Evolutionary conservation across 1,140 invertebrate genomes (phyloP), one percentile per base, ranked within the genome.

Genomic region (Dufourea novaeangliae): DNA sequence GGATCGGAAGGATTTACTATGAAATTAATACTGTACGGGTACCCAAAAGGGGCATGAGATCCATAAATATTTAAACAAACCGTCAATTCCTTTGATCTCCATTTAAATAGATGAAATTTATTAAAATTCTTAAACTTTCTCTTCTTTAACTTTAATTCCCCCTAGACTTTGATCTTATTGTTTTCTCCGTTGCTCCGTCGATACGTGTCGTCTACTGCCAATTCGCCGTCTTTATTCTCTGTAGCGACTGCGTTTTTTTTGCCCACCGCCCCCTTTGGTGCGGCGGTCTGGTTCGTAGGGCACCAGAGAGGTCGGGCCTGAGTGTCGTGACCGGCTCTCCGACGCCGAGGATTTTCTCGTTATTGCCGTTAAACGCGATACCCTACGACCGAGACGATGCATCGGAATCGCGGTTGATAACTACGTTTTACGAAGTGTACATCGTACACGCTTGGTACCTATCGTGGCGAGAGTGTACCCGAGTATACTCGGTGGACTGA

Each of bases 341-440:
- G 44, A 22, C 62, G 54, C 54, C 46, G 62, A 44, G 41, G 79
- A 81, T 86, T 83, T 67, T 67, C 83, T 80, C 78, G 78, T 85
- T 87, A 85, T 85, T 82, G 78, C 54, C 64, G 82, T 80, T 84
- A 84, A 84, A 84, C 63, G 81, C 82, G 77, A 83, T 84, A 84
- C 68, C 72, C 82, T 77, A 72, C 57, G 82, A 84, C 57, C 63
- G 77, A 25, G 29, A 34, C 63, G 67, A 80, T 76, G 59, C 82
- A 83, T 80, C 56, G 83, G 83, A 84, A 84, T 80, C 78, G 83
- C 77, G 64, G 79, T 84, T 83, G 71, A 84, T 74, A 84, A 83
- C 66, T 83, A n/a, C 75, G 81, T 84, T n/a, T n/a, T 84, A 79
- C 56, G 46, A 32, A 20, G 32, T 22, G 32, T 39, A 37, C 59